Evolutionary conservation across 2,888 invertebrate genomes (phyloP).

Genomic region (Ecdyonurus torrentis): DNA sequence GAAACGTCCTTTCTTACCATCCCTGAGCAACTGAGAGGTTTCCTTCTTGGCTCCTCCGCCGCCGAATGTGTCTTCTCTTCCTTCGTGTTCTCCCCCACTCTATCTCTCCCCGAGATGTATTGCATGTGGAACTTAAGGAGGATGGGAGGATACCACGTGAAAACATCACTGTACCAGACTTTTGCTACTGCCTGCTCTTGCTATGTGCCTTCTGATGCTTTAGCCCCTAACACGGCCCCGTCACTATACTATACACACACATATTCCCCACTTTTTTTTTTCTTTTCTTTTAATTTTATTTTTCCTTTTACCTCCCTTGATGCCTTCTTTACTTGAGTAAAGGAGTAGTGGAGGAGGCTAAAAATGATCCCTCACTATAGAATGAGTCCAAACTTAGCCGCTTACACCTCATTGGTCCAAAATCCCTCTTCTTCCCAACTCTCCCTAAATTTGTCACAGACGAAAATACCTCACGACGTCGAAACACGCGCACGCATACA

Average conservation of each 20-base stretch:
- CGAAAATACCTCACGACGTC: neutral
- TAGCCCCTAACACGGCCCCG: neutral
- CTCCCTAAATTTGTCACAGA: constrained; percentile 1
- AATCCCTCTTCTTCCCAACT: neutral
- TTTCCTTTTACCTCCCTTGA: neutral
- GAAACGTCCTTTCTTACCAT: neutral
- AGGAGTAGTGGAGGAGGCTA: neutral
- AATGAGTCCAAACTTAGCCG: constrained; percentile 4
- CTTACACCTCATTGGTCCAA: constrained; percentile 2
- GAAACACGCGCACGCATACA: no score
- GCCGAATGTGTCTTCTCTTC: neutral
- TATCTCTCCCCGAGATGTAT: neutral
- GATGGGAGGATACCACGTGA: neutral
- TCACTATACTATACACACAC: no score
- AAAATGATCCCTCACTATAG: neutral
- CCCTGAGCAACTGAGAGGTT: neutral
- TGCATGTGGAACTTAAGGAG: neutral
- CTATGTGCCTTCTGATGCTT: neutral
- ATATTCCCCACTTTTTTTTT: no score
- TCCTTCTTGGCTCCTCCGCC: neutral
- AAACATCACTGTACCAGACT: neutral
- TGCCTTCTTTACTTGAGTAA: neutral
- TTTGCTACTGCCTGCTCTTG: constrained; percentile 14
- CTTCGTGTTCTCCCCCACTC: constrained; percentile 1
- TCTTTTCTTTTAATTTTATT: no score